Base-by-base conservation (phyloP, 2,113 vertebrate species). In the Colinus virginianus region DNA sequence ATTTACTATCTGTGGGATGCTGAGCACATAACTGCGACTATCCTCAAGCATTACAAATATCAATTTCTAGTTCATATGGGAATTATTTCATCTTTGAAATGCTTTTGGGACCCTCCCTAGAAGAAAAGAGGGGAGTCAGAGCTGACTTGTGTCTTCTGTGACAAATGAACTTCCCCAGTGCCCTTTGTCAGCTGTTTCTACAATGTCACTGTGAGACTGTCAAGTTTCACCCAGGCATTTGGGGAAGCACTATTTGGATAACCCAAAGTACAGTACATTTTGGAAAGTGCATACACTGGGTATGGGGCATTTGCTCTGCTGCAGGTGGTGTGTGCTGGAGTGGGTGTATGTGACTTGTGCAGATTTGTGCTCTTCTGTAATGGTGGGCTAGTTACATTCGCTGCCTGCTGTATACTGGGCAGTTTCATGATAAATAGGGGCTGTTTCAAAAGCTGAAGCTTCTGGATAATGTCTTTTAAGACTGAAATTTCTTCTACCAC, bases 321-420 rank as follows among this genome's bases (percentile, higher is more conserved):
- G 26, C 5, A 11, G 20, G 16, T 59, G 8, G 12, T 3, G 32
- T 84, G 34, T 81, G 38, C 5, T 18, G 0, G 7, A 18, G 2
- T 17, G 23, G 16, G 7, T 36, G 32, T 25, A 36, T 23, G 12
- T 2, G 67, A 48, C 16, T 15, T 74, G 9, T 53, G 26, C 32
- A 18, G 15, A 4, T 8, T 25, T 34, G 3, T 56, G 43, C 13
- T 36, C 59, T 64, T 26, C 7, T 23, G 3, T 16, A n/a, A 2
- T 2, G 18, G 5, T 61, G 23, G 28, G 5, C 18, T 62, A 7
- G 16, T 71, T 14, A 11, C 0, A 0, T 55, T 13, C 49, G 21
- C 75, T 32, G 3, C 1, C 5, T 32, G 5, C 3, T 6, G 6
- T 8, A 0, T 28, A 3, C 42, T 58, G 18, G 16, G 32, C 9